Evolutionary conservation across 2,797 vertebrate genomes (phyloP), one percentile per base, ranked within the genome.

Genomic region (Sciaenops ocellatus): DNA sequence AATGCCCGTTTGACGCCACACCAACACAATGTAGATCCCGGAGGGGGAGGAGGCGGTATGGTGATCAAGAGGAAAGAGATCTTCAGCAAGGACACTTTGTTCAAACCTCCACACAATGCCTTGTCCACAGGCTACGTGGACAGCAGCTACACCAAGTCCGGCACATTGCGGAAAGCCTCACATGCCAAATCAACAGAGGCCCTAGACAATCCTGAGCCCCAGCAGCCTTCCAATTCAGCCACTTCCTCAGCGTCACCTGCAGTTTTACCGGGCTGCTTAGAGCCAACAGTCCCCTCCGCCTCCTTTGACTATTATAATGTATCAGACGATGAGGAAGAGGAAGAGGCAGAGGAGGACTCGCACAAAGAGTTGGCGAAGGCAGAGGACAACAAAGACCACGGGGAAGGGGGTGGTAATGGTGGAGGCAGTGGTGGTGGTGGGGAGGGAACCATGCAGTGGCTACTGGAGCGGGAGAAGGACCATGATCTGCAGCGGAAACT

Each of bases 261-360:
- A 0, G 90, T 94, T 73, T 96, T 97, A 86, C 97, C 96, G 90
- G 95, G 96, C 93, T 96, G 97, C 90, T 95, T 96, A 79, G 97
- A 98, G 90, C 97, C 98, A 92, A 90, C 96, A 7, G 93, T 94
- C 89, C 94, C 96, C 87, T 89, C 96, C 0, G 97, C 96, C 86
- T 97, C 96, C 77, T 99, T 99, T 44, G 98, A 99, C 96, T 99
- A 99, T 93, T 99, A 99, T 95, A 99, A 99, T 0, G 98, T 99
- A 69, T 99, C 98, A 6, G 98, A 99, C 16, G 98, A 99, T 0
- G 98, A 99, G 0, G 98, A 99, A 69, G 99, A 98, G 0, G 98
- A 99, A 1, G 98, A 99, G 87, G 97, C 97, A 0, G 98, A 95
- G 78, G 95, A 95, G 89, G 96, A 97, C 85, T 96, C 95, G 79